phyloP scores from a whole-genome alignment of 2,888 invertebrate species.

The Molorchus minor region DNA sequence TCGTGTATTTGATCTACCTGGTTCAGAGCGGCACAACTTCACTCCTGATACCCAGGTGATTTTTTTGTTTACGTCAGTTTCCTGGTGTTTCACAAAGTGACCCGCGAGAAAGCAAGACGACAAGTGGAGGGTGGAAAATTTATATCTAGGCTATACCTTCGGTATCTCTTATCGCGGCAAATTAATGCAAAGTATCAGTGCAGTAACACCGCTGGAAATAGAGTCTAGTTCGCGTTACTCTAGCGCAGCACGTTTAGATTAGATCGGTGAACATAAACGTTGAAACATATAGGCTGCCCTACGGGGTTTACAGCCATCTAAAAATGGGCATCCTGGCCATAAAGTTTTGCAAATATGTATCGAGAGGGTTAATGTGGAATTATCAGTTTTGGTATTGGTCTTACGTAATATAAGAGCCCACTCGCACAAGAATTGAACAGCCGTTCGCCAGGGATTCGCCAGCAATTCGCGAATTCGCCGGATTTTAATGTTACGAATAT shows the following conservation, averaged over 20 bases:
- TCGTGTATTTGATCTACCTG: slow-evolving; percentile 35
- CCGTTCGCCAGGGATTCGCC: no score
- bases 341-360: no score
- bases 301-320: no score
- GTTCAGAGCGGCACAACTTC: slow-evolving; percentile 41
- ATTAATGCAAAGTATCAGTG: slow-evolving; percentile 36
- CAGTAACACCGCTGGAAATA: slow-evolving; percentile 26
- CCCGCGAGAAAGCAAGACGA: slow-evolving; percentile 6
- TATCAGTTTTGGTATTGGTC: no score
- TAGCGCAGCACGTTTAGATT: slow-evolving; percentile 18
- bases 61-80: slow-evolving; percentile 35
- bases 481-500: no score
- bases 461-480: no score
- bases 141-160: slow-evolving; percentile 26
- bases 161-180: slow-evolving; percentile 33
- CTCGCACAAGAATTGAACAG: no score
- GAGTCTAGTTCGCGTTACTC: slow-evolving; percentile 27
- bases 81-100: slow-evolving; percentile 10
- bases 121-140: slow-evolving; percentile 28
- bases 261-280: slow-evolving; percentile 24
- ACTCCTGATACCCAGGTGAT: slow-evolving; percentile 29
- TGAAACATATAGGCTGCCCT: no score
- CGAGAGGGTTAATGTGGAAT: no score
- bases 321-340: no score
- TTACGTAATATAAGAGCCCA: no score